Evolutionary conservation across 2,888 invertebrate species (phyloP), one percentile per base, ranked within the genome.

Genomic region (Brachyptera putata): DNA sequence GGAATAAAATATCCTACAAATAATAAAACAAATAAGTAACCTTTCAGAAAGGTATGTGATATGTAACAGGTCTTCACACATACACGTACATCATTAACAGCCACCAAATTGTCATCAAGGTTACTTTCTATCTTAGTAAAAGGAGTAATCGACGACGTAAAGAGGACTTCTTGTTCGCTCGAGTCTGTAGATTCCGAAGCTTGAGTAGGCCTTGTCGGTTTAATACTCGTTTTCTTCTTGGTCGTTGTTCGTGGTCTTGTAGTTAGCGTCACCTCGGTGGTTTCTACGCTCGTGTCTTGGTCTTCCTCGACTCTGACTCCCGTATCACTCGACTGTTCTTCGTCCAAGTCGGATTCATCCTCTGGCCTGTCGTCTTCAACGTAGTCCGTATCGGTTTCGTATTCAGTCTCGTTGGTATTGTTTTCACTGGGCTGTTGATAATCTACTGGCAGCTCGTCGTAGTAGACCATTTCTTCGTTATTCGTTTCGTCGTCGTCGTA

Each of bases 1-100:
- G 71, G 68, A 16, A 69, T 60, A 21, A 72, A 70, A 50, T 72
- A 72, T 43, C 72, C 58, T 1, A 71, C 7, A 48, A 72, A 69
- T 18, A 71, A 37, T 14, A 73, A 18, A 3, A 68, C 30, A 21
- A 73, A 67, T 21, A 74, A 60, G 60, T 74, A 67, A 37, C 69
- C 61, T 63, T 68, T 72, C 11, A 74, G 60, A 60, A 72, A 70
- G 34, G 61, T 65, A 9, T 61, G 62, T 1, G 74, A 67, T 24
- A 72, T 48, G 21, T 67, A 67, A 63, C 73, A 74, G 30, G 65
- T 64, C 7, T 49, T 55, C 13, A 59, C 30, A 34, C 62, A 62
- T n/a, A 58, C 22, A 21, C 24, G 21, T n/a, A 58, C 22, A 22
- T 58, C 48, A n/a, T 49, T 50, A 11, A 49, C 21, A 14, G 24